These are phyloP conservation scores for Dolichomitus sp. DNA, from an alignment of 2,888 invertebrate species.

Conservation along the genomic window DNA sequence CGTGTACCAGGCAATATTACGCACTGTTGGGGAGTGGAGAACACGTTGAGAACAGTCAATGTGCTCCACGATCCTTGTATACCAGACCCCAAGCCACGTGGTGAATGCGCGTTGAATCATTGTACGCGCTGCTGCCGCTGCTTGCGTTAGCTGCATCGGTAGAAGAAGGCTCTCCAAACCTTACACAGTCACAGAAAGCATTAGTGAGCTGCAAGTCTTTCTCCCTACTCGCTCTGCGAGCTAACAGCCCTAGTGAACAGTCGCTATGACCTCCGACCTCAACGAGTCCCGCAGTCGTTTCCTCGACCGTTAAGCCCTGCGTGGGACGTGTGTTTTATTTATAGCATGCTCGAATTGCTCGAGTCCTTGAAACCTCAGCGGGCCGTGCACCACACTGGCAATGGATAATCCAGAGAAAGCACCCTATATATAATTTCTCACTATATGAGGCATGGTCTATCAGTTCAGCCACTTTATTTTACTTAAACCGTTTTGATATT, in stretches of 20 bases:
- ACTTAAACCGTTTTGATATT: too few relatives aligned
- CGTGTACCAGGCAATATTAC: conserved; percentile 14
- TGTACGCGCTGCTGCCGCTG: conserved; percentile 1
- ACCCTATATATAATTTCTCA: neutral
- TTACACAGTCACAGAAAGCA: conserved; percentile 6
- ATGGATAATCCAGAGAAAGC: conserved; percentile 27
- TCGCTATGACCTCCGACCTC: conserved; percentile 42
- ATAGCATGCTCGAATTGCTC: conserved; percentile 40
- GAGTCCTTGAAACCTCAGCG: neutral
- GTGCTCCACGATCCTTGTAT: neutral
- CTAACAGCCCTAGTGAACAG: conserved; percentile 21
- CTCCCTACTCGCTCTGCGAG: conserved; percentile 11
- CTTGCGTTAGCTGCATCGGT: conserved; percentile 7
- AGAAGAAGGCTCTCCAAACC: conserved; percentile 32
- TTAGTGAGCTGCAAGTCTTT: conserved; percentile 8
- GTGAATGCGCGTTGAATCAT: conserved; percentile 58
- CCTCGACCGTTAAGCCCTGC: conserved; percentile 55
- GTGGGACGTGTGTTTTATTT: conserved; percentile 58
- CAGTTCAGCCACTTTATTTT: too few relatives aligned
- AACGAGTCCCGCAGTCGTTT: conserved; percentile 49
- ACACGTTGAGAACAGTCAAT: conserved; percentile 17
- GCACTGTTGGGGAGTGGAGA: conserved; percentile 1
- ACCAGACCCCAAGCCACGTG: conserved; percentile 28
- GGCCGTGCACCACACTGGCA: conserved; percentile 18
- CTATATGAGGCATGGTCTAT: too few relatives aligned